Evolutionary conservation across 1,140 invertebrate species (phyloP).

Genomic region (Diabrotica undecimpunctata): DNA sequence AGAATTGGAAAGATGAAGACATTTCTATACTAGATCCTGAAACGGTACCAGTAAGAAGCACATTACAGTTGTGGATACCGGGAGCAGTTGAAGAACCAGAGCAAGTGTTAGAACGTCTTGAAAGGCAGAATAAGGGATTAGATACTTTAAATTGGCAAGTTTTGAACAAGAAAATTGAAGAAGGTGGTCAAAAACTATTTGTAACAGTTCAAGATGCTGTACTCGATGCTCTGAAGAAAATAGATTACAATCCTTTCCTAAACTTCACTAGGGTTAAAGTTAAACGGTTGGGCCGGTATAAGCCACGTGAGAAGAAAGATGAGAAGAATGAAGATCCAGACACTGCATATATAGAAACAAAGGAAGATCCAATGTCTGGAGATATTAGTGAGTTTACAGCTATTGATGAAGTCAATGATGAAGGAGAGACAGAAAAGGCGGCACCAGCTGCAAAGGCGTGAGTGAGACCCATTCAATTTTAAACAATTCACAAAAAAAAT

Average conservation of each 20-base stretch:
- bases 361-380: neutral
- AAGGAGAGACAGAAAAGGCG: neutral
- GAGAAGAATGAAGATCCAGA: neutral
- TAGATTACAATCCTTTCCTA: slow-evolving; percentile 6
- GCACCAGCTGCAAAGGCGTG: neutral
- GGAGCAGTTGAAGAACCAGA: slow-evolving; percentile 4
- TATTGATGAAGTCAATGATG: slow-evolving; percentile 3
- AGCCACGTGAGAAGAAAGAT: slow-evolving; percentile 6
- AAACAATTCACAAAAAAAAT: neutral
- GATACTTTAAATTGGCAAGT: slow-evolving; percentile 10
- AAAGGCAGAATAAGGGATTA: slow-evolving; percentile 13
- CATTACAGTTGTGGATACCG: slow-evolving; percentile 7
- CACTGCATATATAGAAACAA: neutral
- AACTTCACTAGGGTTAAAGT: slow-evolving; percentile 13
- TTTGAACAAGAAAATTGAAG: neutral
- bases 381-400: neutral
- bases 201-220: slow-evolving; percentile 5
- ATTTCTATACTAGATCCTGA: slow-evolving; percentile 3
- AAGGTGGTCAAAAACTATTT: neutral
- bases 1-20: slow-evolving; percentile 6
- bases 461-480: neutral
- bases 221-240: slow-evolving; percentile 7
- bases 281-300: slow-evolving; percentile 7
- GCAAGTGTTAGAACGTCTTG: slow-evolving; percentile 10
- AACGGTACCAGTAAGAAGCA: slow-evolving; percentile 4